Percentiles rank a stretch among this genome's conserved stretches.
Conservation (phyloP, 2,797 vertebrate genomes). For the Bovichtus diacanthus region DNA sequence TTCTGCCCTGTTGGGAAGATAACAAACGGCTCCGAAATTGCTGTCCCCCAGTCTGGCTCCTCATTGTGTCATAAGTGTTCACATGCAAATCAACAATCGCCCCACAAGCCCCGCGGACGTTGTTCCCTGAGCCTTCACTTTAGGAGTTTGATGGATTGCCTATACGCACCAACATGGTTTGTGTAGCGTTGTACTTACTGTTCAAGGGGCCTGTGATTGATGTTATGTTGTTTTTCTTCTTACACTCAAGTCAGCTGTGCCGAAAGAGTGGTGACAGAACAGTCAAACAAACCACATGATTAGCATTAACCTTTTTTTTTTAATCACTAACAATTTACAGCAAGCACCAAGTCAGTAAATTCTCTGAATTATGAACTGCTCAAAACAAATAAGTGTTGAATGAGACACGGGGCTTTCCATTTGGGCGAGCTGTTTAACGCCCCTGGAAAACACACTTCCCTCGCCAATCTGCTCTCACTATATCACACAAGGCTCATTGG, state of each 20-base stretch:
- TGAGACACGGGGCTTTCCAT: slow-evolving; percentile 25
- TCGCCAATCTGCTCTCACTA: slow-evolving; percentile 50
- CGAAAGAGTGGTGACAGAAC: slow-evolving; percentile 48
- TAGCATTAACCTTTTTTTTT: slow-evolving; percentile 45
- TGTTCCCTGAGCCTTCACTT: slow-evolving; percentile 26
- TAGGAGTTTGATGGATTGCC: slow-evolving; percentile 67
- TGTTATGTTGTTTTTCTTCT: slow-evolving; percentile 50
- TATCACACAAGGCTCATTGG: slow-evolving; percentile 70
- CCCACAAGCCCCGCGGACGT: slow-evolving; percentile 50
- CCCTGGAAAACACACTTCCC: slow-evolving; percentile 52
- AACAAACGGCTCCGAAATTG: slow-evolving; percentile 71
- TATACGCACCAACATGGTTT: slow-evolving; percentile 33
- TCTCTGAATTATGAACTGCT: slow-evolving; percentile 37
- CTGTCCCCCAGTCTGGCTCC: slow-evolving; percentile 76
- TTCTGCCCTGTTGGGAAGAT: slow-evolving; percentile 68
- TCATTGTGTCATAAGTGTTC: slow-evolving; percentile 78
- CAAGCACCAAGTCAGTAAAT: neutral
- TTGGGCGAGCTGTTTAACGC: slow-evolving; percentile 47
- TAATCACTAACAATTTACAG: slow-evolving; percentile 24
- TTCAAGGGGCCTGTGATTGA: slow-evolving; percentile 56
- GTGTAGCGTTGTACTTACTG: slow-evolving; percentile 43
- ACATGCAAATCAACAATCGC: slow-evolving; percentile 78
- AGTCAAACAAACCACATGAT: slow-evolving; percentile 58
- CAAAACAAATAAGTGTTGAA: slow-evolving; percentile 60
- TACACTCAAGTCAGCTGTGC: slow-evolving; percentile 40